Conservation (phyloP, 1,140 invertebrate species). For the Solen grandis region DNA sequence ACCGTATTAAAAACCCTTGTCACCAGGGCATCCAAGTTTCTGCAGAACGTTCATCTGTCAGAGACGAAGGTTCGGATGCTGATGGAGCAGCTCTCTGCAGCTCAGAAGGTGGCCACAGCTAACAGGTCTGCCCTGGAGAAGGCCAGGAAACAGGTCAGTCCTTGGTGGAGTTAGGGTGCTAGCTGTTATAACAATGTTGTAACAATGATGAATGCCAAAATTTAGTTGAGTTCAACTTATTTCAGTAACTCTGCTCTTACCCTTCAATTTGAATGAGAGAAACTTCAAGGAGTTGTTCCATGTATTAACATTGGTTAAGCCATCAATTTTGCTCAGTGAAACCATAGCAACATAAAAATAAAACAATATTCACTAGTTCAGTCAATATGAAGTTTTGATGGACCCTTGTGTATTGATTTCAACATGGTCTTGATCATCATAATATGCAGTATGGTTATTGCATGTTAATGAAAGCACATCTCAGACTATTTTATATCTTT, state of each 20-base stretch:
- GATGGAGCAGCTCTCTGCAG: constrained; percentile 64
- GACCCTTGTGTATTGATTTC: no score
- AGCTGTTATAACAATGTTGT: background rate
- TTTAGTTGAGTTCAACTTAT: background rate
- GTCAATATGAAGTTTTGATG: no score
- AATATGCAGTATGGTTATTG: no score
- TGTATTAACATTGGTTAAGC: no score
- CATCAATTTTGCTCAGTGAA: no score
- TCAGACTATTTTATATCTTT: no score
- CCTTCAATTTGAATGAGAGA: background rate
- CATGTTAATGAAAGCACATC: no score
- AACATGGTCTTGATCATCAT: no score
- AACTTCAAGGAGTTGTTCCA: no score
- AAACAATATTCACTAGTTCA: no score
- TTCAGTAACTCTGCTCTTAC: background rate
- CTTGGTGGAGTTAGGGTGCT: background rate
- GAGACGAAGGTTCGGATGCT: constrained; percentile 63
- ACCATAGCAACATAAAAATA: no score
- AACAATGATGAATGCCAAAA: background rate
- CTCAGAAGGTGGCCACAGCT: constrained; percentile 59
- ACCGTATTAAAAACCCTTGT: constrained; percentile 60
- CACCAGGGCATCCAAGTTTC: constrained; percentile 61
- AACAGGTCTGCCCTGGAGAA: constrained; percentile 65
- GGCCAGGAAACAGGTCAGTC: constrained; percentile 68
- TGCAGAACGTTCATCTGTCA: constrained; percentile 61